These are phyloP conservation scores for Alaudala cheleensis DNA, from an alignment of 2,113 vertebrate genomes.

Conservation along the genomic window DNA sequence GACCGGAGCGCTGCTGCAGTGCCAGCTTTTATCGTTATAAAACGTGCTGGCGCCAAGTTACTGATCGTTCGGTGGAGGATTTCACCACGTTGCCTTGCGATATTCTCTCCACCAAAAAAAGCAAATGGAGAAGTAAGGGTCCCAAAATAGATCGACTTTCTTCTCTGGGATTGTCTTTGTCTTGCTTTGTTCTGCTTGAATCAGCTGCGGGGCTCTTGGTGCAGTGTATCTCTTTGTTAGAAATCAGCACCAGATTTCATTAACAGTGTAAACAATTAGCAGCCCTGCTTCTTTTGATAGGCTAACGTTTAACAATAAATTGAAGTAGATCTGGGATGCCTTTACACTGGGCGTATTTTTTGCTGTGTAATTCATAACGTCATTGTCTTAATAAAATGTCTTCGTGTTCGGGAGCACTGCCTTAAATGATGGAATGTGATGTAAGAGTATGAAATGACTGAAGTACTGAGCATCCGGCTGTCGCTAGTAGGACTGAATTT, in stretches of 20 bases:
- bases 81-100: neutral
- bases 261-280: neutral
- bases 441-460: slow-evolving; percentile 37
- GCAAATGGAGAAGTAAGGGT: slow-evolving; percentile 16
- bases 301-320: neutral
- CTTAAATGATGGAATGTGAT: slow-evolving; percentile 45
- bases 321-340: neutral
- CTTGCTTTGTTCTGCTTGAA: slow-evolving; percentile 48
- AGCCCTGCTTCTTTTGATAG: neutral
- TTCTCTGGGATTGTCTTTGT: slow-evolving; percentile 46
- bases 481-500: neutral
- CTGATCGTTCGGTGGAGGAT: neutral
- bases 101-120: neutral
- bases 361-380: slow-evolving; percentile 50
- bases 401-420: neutral
- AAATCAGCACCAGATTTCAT: slow-evolving; percentile 3
- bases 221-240: slow-evolving; percentile 64
- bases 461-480: neutral
- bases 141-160: slow-evolving; percentile 22
- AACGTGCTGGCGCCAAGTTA: slow-evolving; percentile 22
- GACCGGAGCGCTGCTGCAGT: neutral
- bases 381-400: slow-evolving; percentile 57
- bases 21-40: slow-evolving; percentile 42
- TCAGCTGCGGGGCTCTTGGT: slow-evolving; percentile 45
- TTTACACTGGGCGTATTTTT: neutral